A percentile compares a stretch with the other conserved stretches of the same genome.
phyloP scores from a whole-genome alignment of 2,888 invertebrate species.

The Cerastoderma edule region DNA sequence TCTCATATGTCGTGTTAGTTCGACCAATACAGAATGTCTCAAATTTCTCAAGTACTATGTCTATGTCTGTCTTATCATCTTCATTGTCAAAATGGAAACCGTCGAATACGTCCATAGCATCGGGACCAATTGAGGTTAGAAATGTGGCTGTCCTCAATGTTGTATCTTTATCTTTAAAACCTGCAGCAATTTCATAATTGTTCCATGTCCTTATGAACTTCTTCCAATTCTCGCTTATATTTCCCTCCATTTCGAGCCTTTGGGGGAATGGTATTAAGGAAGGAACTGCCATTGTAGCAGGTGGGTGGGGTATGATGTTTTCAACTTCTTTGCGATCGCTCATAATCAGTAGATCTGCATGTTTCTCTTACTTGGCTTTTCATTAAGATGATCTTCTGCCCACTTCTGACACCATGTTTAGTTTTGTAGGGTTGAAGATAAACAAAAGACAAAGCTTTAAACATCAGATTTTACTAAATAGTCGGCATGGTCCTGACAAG shows the following conservation, averaged over 20 bases:
- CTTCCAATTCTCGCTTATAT: slow-evolving; percentile 27
- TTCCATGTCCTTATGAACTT: slow-evolving; percentile 24
- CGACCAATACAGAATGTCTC: slow-evolving; percentile 27
- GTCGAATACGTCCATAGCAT: slow-evolving; percentile 38
- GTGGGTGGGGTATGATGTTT: slow-evolving; percentile 8
- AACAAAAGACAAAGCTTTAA: no score
- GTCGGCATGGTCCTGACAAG: no score
- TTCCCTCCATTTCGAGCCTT: slow-evolving; percentile 33
- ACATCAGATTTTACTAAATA: no score
- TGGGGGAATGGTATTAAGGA: slow-evolving; percentile 33
- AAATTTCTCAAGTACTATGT: slow-evolving; percentile 37
- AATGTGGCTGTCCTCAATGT: slow-evolving; percentile 36
- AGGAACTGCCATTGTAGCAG: background rate
- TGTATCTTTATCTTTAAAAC: slow-evolving; percentile 16
- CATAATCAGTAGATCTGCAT: background rate
- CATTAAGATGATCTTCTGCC: background rate
- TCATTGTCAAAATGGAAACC: slow-evolving; percentile 35
- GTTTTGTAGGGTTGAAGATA: no score
- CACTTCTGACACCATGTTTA: slow-evolving; percentile 25
- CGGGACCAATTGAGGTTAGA: slow-evolving; percentile 35
- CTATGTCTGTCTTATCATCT: slow-evolving; percentile 34
- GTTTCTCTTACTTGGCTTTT: background rate
- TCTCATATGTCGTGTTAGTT: slow-evolving; percentile 34
- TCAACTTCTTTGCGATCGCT: background rate
- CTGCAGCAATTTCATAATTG: slow-evolving; percentile 33